These are phyloP conservation scores for Caenorhabditis sp. DNA, from an alignment of 2,888 invertebrate genomes.

Conservation along the genomic window DNA sequence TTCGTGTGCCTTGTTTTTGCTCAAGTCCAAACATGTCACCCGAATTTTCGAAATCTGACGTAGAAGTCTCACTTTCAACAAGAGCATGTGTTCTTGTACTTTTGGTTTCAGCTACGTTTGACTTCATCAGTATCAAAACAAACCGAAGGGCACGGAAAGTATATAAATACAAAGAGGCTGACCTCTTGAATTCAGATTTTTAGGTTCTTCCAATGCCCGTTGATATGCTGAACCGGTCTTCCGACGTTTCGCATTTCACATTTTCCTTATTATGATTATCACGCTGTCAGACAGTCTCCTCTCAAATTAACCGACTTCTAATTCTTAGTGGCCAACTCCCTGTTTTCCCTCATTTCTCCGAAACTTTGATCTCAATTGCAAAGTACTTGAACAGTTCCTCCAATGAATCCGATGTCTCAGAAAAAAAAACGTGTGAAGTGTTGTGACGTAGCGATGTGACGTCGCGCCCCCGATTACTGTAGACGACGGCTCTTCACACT, in stretches of 20 bases:
- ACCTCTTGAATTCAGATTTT: conserved; percentile 15
- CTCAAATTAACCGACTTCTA: conserved; percentile 13
- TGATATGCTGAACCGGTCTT: conserved; percentile 41
- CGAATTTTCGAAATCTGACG: conserved; percentile 10
- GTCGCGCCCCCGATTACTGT: conserved; percentile 54
- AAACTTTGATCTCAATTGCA: conserved; percentile 61
- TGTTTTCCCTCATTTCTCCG: conserved; percentile 45
- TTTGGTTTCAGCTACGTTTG: conserved; percentile 12
- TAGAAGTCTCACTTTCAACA: not conserved
- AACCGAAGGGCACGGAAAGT: not conserved
- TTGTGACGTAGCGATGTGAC: conserved; percentile 61
- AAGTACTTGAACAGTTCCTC: conserved; percentile 56
- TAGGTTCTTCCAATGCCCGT: conserved; percentile 7
- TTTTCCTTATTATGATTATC: conserved; percentile 36
- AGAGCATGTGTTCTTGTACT: conserved; percentile 20
- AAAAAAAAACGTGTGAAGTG: conserved; percentile 52
- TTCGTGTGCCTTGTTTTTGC: conserved; percentile 21
- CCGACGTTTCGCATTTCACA: not conserved
- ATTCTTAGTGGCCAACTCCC: conserved; percentile 9
- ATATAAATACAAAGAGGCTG: conserved; percentile 17
- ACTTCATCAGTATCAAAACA: conserved; percentile 15
- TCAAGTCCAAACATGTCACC: conserved; percentile 10
- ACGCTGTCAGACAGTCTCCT: conserved; percentile 19
- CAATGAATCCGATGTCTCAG: conserved; percentile 27
- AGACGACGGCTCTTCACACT: conserved; percentile 59